phyloP scores from a whole-genome alignment of 2,797 vertebrate genomes.

The Pantherophis vulpinus region DNA sequence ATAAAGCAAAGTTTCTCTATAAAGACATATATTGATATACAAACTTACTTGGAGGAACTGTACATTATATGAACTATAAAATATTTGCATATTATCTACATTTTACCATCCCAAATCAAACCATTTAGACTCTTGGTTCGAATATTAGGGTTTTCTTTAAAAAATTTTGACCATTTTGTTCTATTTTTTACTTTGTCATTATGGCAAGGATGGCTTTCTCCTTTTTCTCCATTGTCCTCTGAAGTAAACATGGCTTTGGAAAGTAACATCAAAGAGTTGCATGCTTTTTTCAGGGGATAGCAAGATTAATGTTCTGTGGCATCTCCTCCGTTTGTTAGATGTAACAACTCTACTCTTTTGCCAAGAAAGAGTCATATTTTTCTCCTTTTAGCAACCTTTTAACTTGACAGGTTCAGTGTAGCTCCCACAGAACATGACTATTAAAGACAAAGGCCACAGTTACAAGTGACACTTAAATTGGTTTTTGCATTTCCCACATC shows the following conservation, averaged over 20 bases:
- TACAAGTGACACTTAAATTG: slow-evolving; percentile 30
- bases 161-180: not conserved
- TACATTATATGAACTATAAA: not conserved
- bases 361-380: slow-evolving; percentile 22
- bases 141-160: not conserved
- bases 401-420: slow-evolving; percentile 36
- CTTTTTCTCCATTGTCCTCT: slow-evolving; percentile 11
- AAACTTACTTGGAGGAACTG: not conserved
- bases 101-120: not conserved
- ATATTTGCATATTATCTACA: not conserved
- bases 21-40: not conserved
- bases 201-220: not conserved
- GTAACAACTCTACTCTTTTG: slow-evolving; percentile 8
- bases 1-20: not conserved
- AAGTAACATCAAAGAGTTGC: slow-evolving; percentile 20
- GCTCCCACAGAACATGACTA: slow-evolving; percentile 25
- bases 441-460: slow-evolving; percentile 32
- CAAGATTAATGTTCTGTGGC: slow-evolving; percentile 29
- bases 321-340: slow-evolving; percentile 31
- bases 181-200: not conserved
- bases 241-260: slow-evolving; percentile 23
- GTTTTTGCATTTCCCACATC: slow-evolving; percentile 24
- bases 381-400: slow-evolving; percentile 28
- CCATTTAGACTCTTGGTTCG: not conserved
- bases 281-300: slow-evolving; percentile 14